These are phyloP conservation scores for Oryzias javanicus DNA, from an alignment of 2,113 vertebrate genomes.

Conservation along the genomic window DNA sequence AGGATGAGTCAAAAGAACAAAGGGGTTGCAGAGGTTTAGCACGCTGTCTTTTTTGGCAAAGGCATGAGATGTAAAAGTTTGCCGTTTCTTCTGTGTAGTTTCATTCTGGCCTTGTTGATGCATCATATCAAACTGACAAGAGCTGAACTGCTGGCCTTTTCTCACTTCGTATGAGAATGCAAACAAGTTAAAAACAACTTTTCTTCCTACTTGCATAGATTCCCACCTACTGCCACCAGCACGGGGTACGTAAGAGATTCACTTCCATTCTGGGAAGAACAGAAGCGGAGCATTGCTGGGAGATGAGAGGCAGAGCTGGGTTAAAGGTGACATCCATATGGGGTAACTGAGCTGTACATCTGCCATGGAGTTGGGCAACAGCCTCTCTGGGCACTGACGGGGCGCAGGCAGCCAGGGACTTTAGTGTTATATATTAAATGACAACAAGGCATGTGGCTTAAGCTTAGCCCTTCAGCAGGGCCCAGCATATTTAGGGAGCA, in stretches of 20 bases:
- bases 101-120: slow-evolving; percentile 60
- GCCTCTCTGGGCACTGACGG: slow-evolving; percentile 48
- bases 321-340: slow-evolving; percentile 61
- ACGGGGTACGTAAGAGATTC: slow-evolving; percentile 31
- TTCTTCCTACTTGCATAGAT: slow-evolving; percentile 52
- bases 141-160: slow-evolving; percentile 64
- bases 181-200: slow-evolving; percentile 28
- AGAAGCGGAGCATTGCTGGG: slow-evolving; percentile 20
- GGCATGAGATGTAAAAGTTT: slow-evolving; percentile 64
- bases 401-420: slow-evolving; percentile 38
- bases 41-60: slow-evolving; percentile 70
- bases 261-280: slow-evolving; percentile 59
- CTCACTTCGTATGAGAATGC: slow-evolving; percentile 48
- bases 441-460: slow-evolving; percentile 68
- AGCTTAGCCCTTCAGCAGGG: slow-evolving; percentile 66
- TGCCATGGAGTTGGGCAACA: slow-evolving; percentile 24
- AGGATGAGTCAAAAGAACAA: slow-evolving; percentile 70
- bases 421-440: slow-evolving; percentile 77
- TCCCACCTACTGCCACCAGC: slow-evolving; percentile 53
- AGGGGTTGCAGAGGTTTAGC: slow-evolving; percentile 66
- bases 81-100: slow-evolving; percentile 55
- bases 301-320: slow-evolving; percentile 21
- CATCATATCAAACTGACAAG: slow-evolving; percentile 66
- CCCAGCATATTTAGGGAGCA: slow-evolving; percentile 76
- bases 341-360: slow-evolving; percentile 49